A percentile compares a stretch with the other conserved stretches of the same genome.
Evolutionary conservation across 2,888 invertebrate genomes (phyloP).

Genomic region (Phania funesta): DNA sequence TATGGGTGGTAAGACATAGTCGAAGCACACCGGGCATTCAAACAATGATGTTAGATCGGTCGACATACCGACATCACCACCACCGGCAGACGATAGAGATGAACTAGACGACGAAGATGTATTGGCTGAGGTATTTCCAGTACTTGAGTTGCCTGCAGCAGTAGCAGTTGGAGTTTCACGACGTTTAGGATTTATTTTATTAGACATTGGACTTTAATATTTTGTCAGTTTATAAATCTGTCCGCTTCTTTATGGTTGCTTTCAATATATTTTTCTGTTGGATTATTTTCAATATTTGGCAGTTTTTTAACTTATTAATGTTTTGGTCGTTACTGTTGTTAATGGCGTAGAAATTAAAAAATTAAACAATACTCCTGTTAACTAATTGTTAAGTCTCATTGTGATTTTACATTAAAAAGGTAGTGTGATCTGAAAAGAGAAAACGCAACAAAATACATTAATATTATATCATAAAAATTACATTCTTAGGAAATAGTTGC

Average conservation of each 20-base stretch:
- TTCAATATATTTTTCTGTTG: neutral
- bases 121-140: conserved; percentile 77
- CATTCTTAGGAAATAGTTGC: too few relatives aligned
- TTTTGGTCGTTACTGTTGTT: neutral
- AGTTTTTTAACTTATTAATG: conserved; percentile 24
- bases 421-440: conserved; percentile 37
- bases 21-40: conserved; percentile 99
- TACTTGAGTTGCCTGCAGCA: conserved; percentile 72
- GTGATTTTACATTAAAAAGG: conserved; percentile 18
- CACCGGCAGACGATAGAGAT: conserved; percentile 80
- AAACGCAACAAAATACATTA: neutral
- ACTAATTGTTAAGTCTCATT: conserved; percentile 28
- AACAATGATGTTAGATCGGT: conserved; percentile 94
- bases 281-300: conserved; percentile 16
- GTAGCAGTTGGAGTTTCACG: conserved; percentile 77
- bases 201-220: conserved; percentile 76
- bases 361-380: conserved; percentile 26
- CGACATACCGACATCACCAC: conserved; percentile 83
- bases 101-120: conserved; percentile 80
- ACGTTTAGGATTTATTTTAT: conserved; percentile 80
- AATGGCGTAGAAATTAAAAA: conserved; percentile 51
- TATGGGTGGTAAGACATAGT: conserved; percentile 99
- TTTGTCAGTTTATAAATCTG: conserved; percentile 6
- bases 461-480: neutral
- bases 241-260: neutral